Evolutionary conservation across 2,797 vertebrate species (phyloP).

Genomic region (Melanogrammus aeglefinus): DNA sequence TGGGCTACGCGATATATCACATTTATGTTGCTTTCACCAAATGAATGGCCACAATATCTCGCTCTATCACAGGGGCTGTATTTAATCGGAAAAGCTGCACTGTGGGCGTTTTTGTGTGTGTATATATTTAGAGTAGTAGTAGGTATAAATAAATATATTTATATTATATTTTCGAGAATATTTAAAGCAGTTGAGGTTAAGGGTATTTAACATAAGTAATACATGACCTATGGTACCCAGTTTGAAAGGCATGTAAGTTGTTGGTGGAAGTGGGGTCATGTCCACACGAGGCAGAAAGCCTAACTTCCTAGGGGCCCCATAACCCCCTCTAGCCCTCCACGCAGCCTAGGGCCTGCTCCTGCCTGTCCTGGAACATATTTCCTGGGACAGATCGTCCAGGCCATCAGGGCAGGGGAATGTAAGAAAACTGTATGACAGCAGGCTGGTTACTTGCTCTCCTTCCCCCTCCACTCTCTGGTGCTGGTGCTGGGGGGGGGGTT

Average conservation of each 20-base stretch:
- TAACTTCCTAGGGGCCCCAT: not conserved
- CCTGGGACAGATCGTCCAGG: constrained; percentile 24
- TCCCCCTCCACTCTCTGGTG: constrained; percentile 1
- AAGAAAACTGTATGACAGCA: constrained; percentile 39
- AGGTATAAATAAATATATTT: not conserved
- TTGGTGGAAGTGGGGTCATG: not conserved
- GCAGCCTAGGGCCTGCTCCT: too few species aligned
- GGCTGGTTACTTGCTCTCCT: constrained; percentile 26
- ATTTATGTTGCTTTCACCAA: not conserved
- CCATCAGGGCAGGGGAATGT: constrained; percentile 17
- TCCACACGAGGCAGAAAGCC: not conserved
- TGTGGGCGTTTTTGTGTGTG: constrained; percentile 1
- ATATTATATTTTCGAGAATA: not conserved
- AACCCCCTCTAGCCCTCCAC: not conserved
- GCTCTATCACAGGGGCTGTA: not conserved
- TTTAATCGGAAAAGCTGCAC: not conserved
- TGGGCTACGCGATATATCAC: not conserved
- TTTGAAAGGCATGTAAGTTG: not conserved
- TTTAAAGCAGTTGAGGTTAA: too few species aligned
- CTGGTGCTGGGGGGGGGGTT: not conserved
- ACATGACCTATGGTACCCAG: not conserved
- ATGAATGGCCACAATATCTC: constrained; percentile 1
- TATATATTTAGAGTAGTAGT: not conserved
- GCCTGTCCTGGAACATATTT: too few species aligned
- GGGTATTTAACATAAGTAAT: not conserved